Evolutionary conservation across 2,888 invertebrate genomes (phyloP).

Genomic region (Eupelmus urozonus): DNA sequence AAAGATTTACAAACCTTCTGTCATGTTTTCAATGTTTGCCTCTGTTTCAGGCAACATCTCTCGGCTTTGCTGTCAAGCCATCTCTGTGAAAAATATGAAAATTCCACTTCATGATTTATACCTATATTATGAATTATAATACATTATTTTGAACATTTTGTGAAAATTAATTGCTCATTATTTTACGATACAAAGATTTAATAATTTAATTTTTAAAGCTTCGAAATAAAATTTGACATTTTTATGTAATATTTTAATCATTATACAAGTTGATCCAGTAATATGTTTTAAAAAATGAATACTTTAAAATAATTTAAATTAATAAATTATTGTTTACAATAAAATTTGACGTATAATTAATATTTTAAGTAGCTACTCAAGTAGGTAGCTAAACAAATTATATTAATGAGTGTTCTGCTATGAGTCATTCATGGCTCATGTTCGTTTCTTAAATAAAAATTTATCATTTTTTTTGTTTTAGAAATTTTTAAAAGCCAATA

Average conservation of each 20-base stretch:
- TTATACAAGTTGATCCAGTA: not conserved
- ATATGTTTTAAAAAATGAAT: not conserved
- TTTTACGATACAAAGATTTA: not conserved
- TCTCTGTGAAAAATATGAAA: slow-evolving; percentile 61
- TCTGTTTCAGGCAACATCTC: slow-evolving; percentile 73
- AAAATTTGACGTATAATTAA: too few relatives aligned
- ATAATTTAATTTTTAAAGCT: too few relatives aligned
- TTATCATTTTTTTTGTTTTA: not conserved
- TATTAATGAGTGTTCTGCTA: not conserved
- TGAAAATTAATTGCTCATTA: slow-evolving; percentile 7
- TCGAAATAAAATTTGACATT: too few relatives aligned
- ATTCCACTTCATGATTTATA: not conserved
- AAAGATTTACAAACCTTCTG: slow-evolving; percentile 70
- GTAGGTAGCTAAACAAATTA: not conserved
- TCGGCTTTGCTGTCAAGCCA: slow-evolving; percentile 64
- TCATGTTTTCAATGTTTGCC: slow-evolving; percentile 71
- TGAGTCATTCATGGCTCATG: not conserved
- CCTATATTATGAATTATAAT: slow-evolving; percentile 19
- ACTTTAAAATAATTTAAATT: not conserved
- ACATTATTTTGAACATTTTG: not conserved
- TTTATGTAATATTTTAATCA: too few relatives aligned
- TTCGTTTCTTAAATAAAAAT: not conserved
- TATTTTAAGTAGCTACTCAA: too few relatives aligned
- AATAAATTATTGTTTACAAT: not conserved
- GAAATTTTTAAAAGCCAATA: not conserved